Percentiles rank a stretch among this genome's conserved stretches.
These are phyloP conservation scores for Rhyzopertha dominica DNA, from an alignment of 1,140 invertebrate genomes.

Conservation along the genomic window DNA sequence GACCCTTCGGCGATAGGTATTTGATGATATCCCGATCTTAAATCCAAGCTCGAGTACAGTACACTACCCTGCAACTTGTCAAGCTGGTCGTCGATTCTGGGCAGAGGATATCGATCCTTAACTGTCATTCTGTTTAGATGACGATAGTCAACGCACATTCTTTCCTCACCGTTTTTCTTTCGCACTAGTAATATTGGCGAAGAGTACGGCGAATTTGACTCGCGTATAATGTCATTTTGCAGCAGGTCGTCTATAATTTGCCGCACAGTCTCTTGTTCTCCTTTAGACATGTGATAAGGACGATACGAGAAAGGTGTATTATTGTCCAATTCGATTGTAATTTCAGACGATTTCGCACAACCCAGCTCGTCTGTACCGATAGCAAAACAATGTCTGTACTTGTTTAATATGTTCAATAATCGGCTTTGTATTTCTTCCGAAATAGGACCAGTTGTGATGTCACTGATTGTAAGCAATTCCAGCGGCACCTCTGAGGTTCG, in stretches of 20 bases:
- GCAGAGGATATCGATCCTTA: conserved; percentile 24
- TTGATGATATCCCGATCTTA: conserved; percentile 22
- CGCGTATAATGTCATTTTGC: no score
- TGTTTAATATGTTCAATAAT: no score
- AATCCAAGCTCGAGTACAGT: conserved; percentile 26
- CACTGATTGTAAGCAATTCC: background rate
- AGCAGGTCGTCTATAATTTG: no score
- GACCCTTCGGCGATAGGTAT: conserved; percentile 19
- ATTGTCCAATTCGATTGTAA: no score
- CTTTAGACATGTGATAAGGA: no score
- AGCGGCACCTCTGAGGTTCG: background rate
- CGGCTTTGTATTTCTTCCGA: no score
- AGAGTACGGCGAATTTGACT: conserved; percentile 37
- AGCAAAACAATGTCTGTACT: no score
- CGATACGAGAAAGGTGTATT: no score
- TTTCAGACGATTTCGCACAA: no score
- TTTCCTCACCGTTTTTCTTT: conserved; percentile 24
- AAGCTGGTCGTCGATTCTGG: conserved; percentile 35
- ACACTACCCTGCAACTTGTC: conserved; percentile 18
- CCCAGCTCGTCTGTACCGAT: no score
- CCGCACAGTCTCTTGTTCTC: no score
- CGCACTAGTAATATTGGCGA: conserved; percentile 26
- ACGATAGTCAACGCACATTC: conserved; percentile 29
- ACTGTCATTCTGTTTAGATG: conserved; percentile 26
- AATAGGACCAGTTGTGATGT: no score